Evolutionary conservation across 2,888 invertebrate species (phyloP).

Genomic region (Lepas anatifera): DNA sequence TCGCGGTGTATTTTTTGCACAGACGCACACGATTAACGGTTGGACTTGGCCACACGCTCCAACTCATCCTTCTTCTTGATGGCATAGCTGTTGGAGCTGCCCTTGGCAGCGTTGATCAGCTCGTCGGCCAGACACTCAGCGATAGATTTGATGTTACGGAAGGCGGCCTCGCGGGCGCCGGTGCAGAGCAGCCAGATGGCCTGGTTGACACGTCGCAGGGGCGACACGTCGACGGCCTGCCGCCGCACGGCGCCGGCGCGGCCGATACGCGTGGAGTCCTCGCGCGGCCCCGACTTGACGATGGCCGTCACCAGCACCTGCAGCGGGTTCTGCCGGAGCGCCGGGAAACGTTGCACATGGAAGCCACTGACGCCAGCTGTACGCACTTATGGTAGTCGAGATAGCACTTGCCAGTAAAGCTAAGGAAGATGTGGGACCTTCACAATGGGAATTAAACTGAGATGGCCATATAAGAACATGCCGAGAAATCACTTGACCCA

Average conservation of each 20-base stretch:
- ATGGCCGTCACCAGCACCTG: constrained; percentile 77
- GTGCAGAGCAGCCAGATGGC: constrained; percentile 99
- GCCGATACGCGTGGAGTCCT: constrained; percentile 99
- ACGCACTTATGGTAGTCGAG: too few relatives aligned
- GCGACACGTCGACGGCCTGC: constrained; percentile 98
- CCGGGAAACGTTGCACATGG: too few relatives aligned
- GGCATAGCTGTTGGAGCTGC: constrained; percentile 98
- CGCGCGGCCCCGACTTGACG: constrained; percentile 97
- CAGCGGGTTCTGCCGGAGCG: constrained; percentile 26
- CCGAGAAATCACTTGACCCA: too few relatives aligned
- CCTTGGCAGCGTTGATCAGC: constrained; percentile 99
- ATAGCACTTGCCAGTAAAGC: too few relatives aligned
- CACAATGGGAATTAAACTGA: too few relatives aligned
- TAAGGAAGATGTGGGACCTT: too few relatives aligned
- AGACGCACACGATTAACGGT: constrained; percentile 63
- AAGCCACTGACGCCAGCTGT: too few relatives aligned
- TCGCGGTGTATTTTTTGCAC: too few relatives aligned
- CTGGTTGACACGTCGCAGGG: constrained; percentile 95
- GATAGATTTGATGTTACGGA: constrained; percentile 99
- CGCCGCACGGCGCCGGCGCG: constrained; percentile 99
- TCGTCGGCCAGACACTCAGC: constrained; percentile 99
- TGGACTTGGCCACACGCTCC: constrained; percentile 99
- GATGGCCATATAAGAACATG: too few relatives aligned
- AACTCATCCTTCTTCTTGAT: constrained; percentile 99
- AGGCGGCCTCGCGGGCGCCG: constrained; percentile 96